Base-by-base conservation (phyloP, 2,888 invertebrate species). In the Pollenia angustigena region DNA sequence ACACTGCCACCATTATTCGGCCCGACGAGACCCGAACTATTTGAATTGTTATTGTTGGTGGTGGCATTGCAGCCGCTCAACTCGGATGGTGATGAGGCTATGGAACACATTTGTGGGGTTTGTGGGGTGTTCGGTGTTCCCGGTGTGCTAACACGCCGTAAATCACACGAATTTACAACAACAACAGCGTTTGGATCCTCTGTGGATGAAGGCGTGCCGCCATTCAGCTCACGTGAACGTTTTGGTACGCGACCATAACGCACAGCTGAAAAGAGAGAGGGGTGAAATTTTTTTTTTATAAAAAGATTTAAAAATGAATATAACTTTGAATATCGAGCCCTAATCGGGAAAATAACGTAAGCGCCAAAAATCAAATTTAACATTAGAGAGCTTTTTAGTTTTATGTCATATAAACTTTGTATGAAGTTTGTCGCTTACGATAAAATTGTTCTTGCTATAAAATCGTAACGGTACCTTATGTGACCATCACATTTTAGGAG, bases 191-290 rank as follows among this genome's bases (percentile, higher is more conserved):
- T 89, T 78, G 88, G 87, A 85, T 88, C 89, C 88, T 88, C 89
- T 84, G 89, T 88, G 66, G 89, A 88, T 81, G 89, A 88, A 79
- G 91, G 90, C 89, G 90, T 91, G 90, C 93, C 93, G 90, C 93
- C 93, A 91, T 95, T 96, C 88, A 96, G 95, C 93, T 98, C 98
- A 90, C 98, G 95, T 85, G 98, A 96, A 90, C 98, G 95, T 94
- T 99, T 99, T 88, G 99, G 99, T 90, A 98, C 98, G 89, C 99
- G 95, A 89, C 99, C 99, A 95, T 99, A 99, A 92, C 99, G 95
- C 88, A 99, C 99, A 92, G 98, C 98, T 98, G 94, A 62, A 94
- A 94, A 89, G 74, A 87, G 50, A 85, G 23, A 42, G 68, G 54
- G n/a, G 12, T 60, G 32, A 50, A 50, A 1, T 14, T 12, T 23